Evolutionary conservation across 2,113 vertebrate genomes (phyloP).

Genomic region (Entomyzon cyanotis): DNA sequence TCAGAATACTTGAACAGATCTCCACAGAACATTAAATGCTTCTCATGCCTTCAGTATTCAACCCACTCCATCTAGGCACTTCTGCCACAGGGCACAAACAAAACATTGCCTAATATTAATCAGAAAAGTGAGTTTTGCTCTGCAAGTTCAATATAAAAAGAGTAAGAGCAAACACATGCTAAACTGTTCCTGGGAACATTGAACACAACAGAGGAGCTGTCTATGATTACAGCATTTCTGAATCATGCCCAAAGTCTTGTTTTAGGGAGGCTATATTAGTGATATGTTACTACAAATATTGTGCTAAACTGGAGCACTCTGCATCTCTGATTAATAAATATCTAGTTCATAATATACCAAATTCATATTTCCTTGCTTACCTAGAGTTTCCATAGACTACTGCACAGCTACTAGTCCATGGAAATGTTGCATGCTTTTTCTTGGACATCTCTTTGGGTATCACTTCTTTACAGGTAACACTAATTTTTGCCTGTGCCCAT

Average conservation of each 20-base stretch:
- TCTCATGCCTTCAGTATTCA: neutral
- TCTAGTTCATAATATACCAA: neutral
- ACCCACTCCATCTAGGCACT: neutral
- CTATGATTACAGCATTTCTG: neutral
- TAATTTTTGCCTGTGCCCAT: neutral
- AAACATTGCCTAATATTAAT: neutral
- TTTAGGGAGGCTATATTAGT: neutral
- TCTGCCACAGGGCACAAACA: slow-evolving; percentile 26
- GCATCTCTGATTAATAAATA: neutral
- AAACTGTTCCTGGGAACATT: neutral
- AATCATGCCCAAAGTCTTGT: neutral
- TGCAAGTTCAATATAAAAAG: neutral
- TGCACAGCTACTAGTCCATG: neutral
- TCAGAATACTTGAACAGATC: slow-evolving; percentile 32
- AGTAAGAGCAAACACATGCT: slow-evolving; percentile 36
- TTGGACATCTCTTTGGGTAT: neutral
- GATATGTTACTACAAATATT: neutral
- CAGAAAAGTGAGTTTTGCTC: neutral
- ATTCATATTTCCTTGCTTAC: neutral
- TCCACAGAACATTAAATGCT: neutral
- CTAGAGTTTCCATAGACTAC: neutral
- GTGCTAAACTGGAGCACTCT: neutral
- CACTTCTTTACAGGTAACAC: neutral
- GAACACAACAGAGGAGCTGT: neutral
- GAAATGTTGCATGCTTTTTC: neutral